A percentile compares a stretch with the other conserved stretches of the same genome.
Evolutionary conservation across 1,140 invertebrate genomes (phyloP).

Genomic region (Drosophila saltans): DNA sequence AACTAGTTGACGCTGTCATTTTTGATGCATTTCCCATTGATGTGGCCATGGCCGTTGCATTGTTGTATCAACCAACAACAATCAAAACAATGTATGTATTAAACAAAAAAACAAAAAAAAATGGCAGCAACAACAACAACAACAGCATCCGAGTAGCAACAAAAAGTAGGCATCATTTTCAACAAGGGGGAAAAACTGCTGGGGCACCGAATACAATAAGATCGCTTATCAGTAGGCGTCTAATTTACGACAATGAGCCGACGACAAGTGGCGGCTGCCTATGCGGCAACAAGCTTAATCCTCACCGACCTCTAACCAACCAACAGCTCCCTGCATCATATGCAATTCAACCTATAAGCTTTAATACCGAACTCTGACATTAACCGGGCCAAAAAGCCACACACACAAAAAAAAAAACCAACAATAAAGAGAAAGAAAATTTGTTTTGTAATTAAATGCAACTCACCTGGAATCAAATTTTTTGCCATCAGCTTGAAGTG

Average conservation of each 20-base stretch:
- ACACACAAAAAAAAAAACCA: neutral
- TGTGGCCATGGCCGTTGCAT: conserved; percentile 2
- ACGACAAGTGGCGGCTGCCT: conserved; percentile 59
- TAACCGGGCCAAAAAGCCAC: neutral
- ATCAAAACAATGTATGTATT: conserved; percentile 12
- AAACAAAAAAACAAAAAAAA: conserved; percentile 19
- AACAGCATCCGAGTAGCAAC: conserved; percentile 29
- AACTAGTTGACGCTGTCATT: neutral
- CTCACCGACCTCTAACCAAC: conserved; percentile 4
- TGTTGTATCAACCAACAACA: conserved; percentile 24
- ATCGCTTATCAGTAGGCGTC: conserved; percentile 81
- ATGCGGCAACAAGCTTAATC: conserved; percentile 62
- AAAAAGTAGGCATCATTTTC: conserved; percentile 6
- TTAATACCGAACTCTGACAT: conserved; percentile 36
- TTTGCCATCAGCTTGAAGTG: conserved; percentile 90
- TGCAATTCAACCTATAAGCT: conserved; percentile 28
- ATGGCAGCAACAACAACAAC: conserved; percentile 29
- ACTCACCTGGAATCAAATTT: conserved; percentile 97
- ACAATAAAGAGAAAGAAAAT: neutral
- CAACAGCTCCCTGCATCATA: conserved; percentile 12
- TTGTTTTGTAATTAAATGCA: conserved; percentile 11
- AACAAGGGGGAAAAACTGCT: conserved; percentile 49
- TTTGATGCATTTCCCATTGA: neutral
- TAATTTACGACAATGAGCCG: conserved; percentile 82
- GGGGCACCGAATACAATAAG: conserved; percentile 64